A percentile compares a stretch with the other conserved stretches of the same genome.
phyloP scores from a whole-genome alignment of 2,797 vertebrate species.

The Pteronotus mesoamericanus region DNA sequence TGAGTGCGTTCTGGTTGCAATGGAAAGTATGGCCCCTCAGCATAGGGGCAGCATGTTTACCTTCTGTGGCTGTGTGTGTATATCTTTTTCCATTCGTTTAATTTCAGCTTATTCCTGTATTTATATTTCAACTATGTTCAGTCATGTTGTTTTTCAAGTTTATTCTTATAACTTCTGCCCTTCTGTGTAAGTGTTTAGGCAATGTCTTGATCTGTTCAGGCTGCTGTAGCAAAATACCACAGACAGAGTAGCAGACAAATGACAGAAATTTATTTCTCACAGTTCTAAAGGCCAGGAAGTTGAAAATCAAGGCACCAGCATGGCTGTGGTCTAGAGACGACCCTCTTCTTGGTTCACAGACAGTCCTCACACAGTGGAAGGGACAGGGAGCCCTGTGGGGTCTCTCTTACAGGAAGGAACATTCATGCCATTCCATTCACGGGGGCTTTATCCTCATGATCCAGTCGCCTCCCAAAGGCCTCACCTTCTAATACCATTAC shows the following conservation, averaged over 20 bases:
- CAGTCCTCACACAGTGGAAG: background rate
- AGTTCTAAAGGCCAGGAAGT: background rate
- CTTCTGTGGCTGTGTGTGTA: background rate
- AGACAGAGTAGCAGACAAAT: background rate
- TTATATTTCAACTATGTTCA: background rate
- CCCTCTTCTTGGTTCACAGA: background rate
- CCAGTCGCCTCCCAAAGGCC: background rate
- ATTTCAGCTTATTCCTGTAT: background rate
- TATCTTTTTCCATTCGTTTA: background rate
- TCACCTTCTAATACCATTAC: background rate
- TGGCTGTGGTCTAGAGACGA: too few species aligned
- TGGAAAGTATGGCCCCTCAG: background rate
- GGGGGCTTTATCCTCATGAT: background rate
- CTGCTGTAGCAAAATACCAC: background rate
- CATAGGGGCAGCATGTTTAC: background rate
- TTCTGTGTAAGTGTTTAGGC: background rate
- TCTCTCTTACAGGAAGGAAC: background rate
- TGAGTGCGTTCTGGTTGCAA: background rate
- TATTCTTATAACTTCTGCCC: background rate
- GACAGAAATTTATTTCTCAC: background rate
- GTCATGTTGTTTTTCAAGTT: background rate
- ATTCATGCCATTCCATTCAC: background rate
- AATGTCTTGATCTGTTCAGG: background rate
- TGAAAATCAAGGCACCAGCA: background rate
- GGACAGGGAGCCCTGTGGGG: background rate